phyloP scores from a whole-genome alignment of 1,140 invertebrate genomes.

The Metopolophium dirhodum region DNA sequence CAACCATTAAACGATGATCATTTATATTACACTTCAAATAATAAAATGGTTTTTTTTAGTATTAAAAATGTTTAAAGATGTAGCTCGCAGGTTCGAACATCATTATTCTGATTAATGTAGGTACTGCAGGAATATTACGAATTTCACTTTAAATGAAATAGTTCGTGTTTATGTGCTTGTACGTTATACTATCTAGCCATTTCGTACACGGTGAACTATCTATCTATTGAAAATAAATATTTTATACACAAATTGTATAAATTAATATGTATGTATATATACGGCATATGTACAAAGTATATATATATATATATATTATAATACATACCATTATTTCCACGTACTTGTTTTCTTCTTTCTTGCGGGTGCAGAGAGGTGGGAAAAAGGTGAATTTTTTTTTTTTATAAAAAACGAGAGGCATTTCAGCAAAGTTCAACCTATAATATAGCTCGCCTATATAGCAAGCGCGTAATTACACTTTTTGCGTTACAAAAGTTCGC shows the following conservation, averaged over 20 bases:
- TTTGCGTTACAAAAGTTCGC: slow-evolving; percentile 42
- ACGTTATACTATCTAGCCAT: background rate
- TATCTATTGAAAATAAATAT: background rate
- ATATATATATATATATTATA: background rate
- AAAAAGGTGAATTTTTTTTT: background rate
- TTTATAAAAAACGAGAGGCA: background rate
- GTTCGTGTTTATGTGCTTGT: background rate
- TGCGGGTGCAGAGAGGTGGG: background rate
- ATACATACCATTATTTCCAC: background rate
- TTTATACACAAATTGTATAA: background rate
- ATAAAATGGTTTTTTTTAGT: background rate
- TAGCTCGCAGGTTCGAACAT: background rate
- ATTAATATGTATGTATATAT: no score
- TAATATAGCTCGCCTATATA: background rate
- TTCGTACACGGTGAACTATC: background rate
- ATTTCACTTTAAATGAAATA: background rate
- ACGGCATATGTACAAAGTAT: background rate
- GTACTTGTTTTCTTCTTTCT: background rate
- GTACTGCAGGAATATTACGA: background rate
- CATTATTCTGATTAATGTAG: background rate
- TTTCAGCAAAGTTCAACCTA: background rate
- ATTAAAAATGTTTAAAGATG: background rate
- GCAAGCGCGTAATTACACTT: slow-evolving; percentile 21
- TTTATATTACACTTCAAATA: background rate
- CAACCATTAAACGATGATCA: background rate